Conservation (phyloP, 2,113 vertebrate genomes). For the Quiscalus mexicanus region DNA sequence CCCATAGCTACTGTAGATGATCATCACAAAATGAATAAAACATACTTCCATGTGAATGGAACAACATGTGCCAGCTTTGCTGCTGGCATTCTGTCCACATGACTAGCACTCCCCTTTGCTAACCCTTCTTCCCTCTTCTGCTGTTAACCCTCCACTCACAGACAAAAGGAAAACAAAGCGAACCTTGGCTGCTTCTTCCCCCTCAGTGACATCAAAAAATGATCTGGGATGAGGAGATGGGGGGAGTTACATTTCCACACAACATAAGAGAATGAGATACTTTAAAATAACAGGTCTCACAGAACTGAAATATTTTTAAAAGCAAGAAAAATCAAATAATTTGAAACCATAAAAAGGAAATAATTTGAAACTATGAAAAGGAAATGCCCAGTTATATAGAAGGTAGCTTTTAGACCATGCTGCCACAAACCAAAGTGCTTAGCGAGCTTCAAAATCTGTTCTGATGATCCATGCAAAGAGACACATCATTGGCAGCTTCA, state of each 20-base stretch:
- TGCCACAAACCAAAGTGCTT: background rate
- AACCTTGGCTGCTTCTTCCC: background rate
- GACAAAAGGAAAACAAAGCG: background rate
- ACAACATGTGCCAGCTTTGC: slow-evolving; percentile 33
- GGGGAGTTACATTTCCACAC: background rate
- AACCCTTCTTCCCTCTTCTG: background rate
- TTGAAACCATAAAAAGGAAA: background rate
- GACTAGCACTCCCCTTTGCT: background rate
- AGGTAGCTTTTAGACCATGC: background rate
- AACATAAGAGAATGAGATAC: background rate
- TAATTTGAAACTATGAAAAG: background rate
- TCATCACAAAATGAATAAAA: slow-evolving; percentile 43
- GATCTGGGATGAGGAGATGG: background rate
- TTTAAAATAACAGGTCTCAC: background rate
- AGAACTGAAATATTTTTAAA: background rate
- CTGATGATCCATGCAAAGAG: background rate
- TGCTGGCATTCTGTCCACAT: slow-evolving; percentile 15
- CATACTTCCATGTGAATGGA: slow-evolving; percentile 11
- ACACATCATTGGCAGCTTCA: background rate
- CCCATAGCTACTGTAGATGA: background rate
- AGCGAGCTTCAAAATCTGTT: background rate
- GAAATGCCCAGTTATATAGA: background rate
- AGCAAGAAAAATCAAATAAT: background rate
- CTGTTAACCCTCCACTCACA: background rate
- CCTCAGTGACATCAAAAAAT: background rate